These are phyloP conservation scores for Aethina tumida DNA, from an alignment of 1,140 invertebrate genomes.

Conservation along the genomic window DNA sequence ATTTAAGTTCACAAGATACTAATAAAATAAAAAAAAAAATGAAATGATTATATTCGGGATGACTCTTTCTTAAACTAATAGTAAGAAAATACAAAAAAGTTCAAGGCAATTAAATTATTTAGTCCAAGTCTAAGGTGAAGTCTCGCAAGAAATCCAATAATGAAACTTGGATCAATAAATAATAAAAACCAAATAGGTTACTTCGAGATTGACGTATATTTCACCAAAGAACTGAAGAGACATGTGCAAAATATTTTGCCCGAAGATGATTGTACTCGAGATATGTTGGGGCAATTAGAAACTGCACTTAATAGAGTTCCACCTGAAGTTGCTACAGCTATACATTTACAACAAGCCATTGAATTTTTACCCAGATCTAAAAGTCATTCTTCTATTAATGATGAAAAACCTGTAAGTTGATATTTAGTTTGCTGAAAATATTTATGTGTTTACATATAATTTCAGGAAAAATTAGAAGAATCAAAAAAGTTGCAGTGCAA, in stretches of 20 bases:
- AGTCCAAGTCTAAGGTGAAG: too few species aligned
- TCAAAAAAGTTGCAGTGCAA: conserved; percentile 14
- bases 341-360: conserved; percentile 18
- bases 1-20: too few species aligned
- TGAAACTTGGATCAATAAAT: conserved; percentile 24
- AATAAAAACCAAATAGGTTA: too few species aligned
- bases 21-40: too few species aligned
- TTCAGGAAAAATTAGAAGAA: conserved; percentile 6
- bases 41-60: too few species aligned
- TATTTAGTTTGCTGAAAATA: background rate
- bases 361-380: conserved; percentile 11
- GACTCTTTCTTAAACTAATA: too few species aligned
- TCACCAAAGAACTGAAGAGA: conserved; percentile 28
- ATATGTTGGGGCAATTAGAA: conserved; percentile 31
- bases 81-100: too few species aligned
- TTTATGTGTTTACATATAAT: background rate
- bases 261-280: conserved; percentile 25
- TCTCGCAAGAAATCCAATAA: conserved; percentile 23
- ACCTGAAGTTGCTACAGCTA: conserved; percentile 26
- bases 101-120: too few species aligned
- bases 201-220: conserved; percentile 31
- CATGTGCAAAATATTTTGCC: conserved; percentile 21
- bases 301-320: conserved; percentile 29
- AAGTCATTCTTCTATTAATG: conserved; percentile 7
- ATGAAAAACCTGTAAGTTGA: conserved; percentile 12